Conservation (phyloP, 2,888 invertebrate species). For the Diaphora mendica region DNA sequence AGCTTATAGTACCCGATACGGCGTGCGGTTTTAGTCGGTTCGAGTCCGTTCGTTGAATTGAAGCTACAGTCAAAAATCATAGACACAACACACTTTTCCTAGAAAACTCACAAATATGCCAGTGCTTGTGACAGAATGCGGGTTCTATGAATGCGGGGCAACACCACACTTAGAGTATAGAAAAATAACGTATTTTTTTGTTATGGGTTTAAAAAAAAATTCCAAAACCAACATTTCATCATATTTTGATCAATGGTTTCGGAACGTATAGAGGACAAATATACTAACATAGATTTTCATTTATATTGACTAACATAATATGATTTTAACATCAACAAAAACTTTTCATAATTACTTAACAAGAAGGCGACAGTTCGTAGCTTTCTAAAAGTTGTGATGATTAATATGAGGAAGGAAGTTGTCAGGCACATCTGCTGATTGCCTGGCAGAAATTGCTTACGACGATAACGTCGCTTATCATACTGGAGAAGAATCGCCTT, state of each 20-base stretch:
- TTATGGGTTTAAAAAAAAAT: too few species aligned
- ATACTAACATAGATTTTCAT: neutral
- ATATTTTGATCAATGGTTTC: neutral
- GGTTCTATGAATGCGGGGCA: too few species aligned
- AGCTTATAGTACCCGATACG: too few species aligned
- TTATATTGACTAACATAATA: neutral
- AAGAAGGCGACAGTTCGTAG: conserved; percentile 17
- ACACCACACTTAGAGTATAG: too few species aligned
- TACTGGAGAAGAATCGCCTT: neutral
- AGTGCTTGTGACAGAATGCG: too few species aligned
- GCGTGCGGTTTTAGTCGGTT: too few species aligned
- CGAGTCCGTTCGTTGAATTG: too few species aligned
- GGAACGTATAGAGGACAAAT: neutral
- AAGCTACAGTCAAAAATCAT: too few species aligned
- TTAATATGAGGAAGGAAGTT: conserved; percentile 29
- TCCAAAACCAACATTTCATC: too few species aligned
- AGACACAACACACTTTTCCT: too few species aligned
- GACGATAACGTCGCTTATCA: conserved; percentile 11
- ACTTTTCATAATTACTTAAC: conserved; percentile 5
- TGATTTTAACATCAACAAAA: neutral
- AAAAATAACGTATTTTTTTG: too few species aligned
- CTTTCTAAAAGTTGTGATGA: conserved; percentile 29
- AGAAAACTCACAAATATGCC: too few species aligned
- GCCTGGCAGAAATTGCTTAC: conserved; percentile 2
- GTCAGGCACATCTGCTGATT: conserved; percentile 30